A percentile compares a stretch with the other conserved stretches of the same genome.
Evolutionary conservation across 2,888 invertebrate genomes (phyloP).

Genomic region (Orgyia antiqua): DNA sequence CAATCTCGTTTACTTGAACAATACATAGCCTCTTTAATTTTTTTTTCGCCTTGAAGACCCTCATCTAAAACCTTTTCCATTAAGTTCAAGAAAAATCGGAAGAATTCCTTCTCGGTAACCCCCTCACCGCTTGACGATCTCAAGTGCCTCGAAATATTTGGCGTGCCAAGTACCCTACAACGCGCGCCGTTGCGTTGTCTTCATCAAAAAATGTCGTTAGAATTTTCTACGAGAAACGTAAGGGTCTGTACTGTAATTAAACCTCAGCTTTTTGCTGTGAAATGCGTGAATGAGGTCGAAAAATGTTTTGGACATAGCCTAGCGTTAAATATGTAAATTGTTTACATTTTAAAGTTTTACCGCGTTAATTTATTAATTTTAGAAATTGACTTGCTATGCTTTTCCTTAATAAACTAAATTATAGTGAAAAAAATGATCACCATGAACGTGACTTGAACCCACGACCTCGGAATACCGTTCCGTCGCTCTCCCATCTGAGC

Average conservation of each 20-base stretch:
- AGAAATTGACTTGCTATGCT: too few relatives aligned
- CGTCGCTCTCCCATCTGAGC: too few relatives aligned
- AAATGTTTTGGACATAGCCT: conserved; percentile 10
- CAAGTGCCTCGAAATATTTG: conserved; percentile 29
- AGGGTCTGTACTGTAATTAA: conserved; percentile 25
- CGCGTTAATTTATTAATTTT: too few relatives aligned
- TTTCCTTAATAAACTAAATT: too few relatives aligned
- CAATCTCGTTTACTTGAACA: conserved; percentile 12
- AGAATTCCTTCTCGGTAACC: conserved; percentile 20
- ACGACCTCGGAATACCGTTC: too few relatives aligned
- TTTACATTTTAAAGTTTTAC: too few relatives aligned
- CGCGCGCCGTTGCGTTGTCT: conserved; percentile 20
- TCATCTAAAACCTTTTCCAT: conserved; percentile 16
- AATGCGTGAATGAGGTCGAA: conserved; percentile 23
- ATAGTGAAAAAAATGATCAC: too few relatives aligned
- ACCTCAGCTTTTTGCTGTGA: conserved; percentile 22
- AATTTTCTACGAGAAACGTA: conserved; percentile 14
- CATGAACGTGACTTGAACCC: too few relatives aligned
- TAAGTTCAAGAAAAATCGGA: conserved; percentile 24
- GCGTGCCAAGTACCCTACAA: conserved; percentile 22
- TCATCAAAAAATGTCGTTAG: conserved; percentile 26
- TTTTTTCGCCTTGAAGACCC: conserved; percentile 10
- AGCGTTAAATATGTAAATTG: too few relatives aligned
- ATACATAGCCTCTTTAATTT: conserved; percentile 15
- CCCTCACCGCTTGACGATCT: conserved; percentile 20